Evolutionary conservation across 37 sponge, comb jelly and placozoan genomes (phyloP).

Genomic region (Geodia barretti): DNA sequence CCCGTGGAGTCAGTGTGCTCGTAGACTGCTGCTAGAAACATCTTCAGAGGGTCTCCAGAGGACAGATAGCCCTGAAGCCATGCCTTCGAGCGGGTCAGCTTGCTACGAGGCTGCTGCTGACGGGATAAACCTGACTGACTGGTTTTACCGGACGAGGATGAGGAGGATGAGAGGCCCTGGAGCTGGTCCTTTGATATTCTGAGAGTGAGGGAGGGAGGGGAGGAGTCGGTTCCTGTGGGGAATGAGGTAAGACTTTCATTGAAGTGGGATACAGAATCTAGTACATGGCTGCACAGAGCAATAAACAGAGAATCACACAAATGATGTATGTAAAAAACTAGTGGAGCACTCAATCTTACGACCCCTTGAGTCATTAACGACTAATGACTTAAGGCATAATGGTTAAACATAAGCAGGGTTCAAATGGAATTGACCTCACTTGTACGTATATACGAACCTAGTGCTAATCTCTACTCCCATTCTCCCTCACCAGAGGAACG

Average conservation of each 20-base stretch:
- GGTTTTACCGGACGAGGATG: neutral
- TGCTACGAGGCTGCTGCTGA: neutral
- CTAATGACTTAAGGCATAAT: too few relatives aligned
- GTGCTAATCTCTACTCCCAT: too few relatives aligned
- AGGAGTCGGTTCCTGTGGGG: too few relatives aligned
- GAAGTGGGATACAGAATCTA: too few relatives aligned
- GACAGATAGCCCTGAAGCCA: conserved; percentile 44
- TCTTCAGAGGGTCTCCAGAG: conserved; percentile 56
- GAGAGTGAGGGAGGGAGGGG: conserved; percentile 32
- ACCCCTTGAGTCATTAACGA: too few relatives aligned
- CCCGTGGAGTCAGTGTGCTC: conserved; percentile 45
- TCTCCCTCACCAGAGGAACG: too few relatives aligned
- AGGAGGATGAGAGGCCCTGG: neutral
- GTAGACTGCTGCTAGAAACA: conserved; percentile 41
- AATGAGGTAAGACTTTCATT: too few relatives aligned
- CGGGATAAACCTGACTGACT: neutral
- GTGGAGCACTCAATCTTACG: conserved; percentile 1
- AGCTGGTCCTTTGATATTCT: conserved; percentile 43
- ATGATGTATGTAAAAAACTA: neutral
- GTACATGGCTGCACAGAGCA: neutral
- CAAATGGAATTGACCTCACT: too few relatives aligned
- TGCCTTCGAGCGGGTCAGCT: conserved; percentile 45
- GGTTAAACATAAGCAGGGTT: too few relatives aligned
- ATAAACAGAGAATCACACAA: neutral
- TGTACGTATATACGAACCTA: too few relatives aligned